phyloP scores from a whole-genome alignment of 2,888 invertebrate species.

The Aphrophora alni region DNA sequence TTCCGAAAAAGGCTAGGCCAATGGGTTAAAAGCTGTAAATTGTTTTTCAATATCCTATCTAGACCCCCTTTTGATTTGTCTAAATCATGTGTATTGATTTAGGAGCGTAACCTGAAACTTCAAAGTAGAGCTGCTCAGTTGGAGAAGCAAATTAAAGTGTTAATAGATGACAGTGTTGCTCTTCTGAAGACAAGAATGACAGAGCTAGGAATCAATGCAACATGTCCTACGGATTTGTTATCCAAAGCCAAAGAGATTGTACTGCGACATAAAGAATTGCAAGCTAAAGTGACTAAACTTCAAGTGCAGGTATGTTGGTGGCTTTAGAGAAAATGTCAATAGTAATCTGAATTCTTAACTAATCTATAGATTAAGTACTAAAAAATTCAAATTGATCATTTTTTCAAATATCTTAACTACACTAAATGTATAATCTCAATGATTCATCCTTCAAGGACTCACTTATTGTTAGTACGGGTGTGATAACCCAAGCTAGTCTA shows the following conservation, averaged over 20 bases:
- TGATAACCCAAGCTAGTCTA: too few relatives aligned
- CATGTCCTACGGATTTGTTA: slow-evolving; percentile 82
- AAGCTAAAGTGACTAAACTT: slow-evolving; percentile 84
- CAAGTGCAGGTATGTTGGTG: slow-evolving; percentile 75
- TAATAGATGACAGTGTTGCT: slow-evolving; percentile 91
- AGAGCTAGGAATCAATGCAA: slow-evolving; percentile 89
- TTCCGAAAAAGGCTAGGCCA: too few relatives aligned
- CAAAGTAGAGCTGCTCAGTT: slow-evolving; percentile 86
- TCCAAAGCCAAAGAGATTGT: slow-evolving; percentile 93
- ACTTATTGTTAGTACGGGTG: too few relatives aligned
- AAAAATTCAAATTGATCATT: neutral
- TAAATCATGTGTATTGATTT: slow-evolving; percentile 51
- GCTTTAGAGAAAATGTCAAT: too few relatives aligned
- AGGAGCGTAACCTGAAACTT: slow-evolving; percentile 81
- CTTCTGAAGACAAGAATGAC: slow-evolving; percentile 88
- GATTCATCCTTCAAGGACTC: too few relatives aligned
- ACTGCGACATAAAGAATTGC: slow-evolving; percentile 88
- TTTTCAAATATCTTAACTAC: neutral
- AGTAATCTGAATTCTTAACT: too few relatives aligned
- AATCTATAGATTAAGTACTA: neutral
- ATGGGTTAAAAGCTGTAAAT: too few relatives aligned
- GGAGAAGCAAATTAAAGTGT: slow-evolving; percentile 90
- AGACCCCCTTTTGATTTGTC: too few relatives aligned
- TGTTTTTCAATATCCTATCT: too few relatives aligned
- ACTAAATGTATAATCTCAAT: too few relatives aligned